phyloP scores from a whole-genome alignment of 2,888 invertebrate genomes.

The Petrophora chlorosata region DNA sequence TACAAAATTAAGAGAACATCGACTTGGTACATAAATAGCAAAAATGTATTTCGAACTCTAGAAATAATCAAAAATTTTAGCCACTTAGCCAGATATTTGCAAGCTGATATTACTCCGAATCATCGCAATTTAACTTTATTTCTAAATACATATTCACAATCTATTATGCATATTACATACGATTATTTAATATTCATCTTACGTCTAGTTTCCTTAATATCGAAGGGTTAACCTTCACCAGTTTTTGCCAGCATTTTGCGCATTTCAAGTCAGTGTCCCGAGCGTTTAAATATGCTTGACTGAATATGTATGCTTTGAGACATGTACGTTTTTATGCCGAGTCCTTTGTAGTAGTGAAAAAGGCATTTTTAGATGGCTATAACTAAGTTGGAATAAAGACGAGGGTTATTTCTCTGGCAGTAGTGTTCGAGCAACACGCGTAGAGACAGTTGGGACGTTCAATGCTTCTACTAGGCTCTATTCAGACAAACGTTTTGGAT shows the following conservation, averaged over 20 bases:
- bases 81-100: background rate
- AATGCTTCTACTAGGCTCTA: no score
- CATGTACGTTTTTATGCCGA: conserved; percentile 27
- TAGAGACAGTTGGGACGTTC: background rate
- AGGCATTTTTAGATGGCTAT: conserved; percentile 29
- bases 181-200: no score
- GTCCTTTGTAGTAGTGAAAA: conserved; percentile 29
- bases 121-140: background rate
- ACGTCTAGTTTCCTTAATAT: conserved; percentile 12
- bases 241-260: conserved; percentile 28
- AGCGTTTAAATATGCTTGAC: conserved; percentile 27
- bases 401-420: conserved; percentile 8
- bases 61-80: background rate
- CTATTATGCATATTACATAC: conserved; percentile 1
- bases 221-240: conserved; percentile 9
- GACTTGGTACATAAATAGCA: no score
- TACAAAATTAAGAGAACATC: no score
- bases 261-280: conserved; percentile 20
- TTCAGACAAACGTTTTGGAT: no score
- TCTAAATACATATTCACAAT: background rate
- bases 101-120: background rate
- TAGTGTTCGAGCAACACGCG: conserved; percentile 1
- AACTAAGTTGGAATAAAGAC: conserved; percentile 25
- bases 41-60: no score
- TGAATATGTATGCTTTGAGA: conserved; percentile 32